Base-by-base conservation (phyloP, 2,113 vertebrate species). In the Panthera leo region DNA sequence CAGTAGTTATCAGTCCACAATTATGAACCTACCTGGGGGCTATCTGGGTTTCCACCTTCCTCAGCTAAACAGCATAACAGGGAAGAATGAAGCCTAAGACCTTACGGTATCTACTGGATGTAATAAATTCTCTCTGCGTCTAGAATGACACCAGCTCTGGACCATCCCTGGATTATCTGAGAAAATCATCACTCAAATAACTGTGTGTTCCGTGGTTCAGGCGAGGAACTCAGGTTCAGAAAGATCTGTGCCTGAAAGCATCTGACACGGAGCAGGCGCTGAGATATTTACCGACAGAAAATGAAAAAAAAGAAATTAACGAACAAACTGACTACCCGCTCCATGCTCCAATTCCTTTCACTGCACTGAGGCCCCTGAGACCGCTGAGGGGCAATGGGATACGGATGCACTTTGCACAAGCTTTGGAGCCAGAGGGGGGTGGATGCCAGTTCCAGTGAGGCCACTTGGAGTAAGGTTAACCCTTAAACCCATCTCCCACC, bases 51-150 rank as follows among this genome's bases (percentile, higher is more conserved):
- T 67, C 70, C 75, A 53, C 45, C 45, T 71, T 91, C 85, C 76
- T 85, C 51, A 68, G 0, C 36, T n/a, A 18, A 85, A 45, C 16
- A 10, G 18, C 42, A 5, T 25, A 42, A 45, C 2, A 34, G 55
- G 34, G 73, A 63, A 71, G 61, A 85, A 63, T 5, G 63, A 75
- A 53, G 86, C 31, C 89, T 14, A 8, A 5, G 21, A 21, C 36
- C 13, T 61, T 53, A 36, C 18, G 12, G 67, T 21, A 21, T 6
- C 71, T n/a, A 6, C 0, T 1, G 39, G 19, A 23, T 29, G 25
- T 10, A 80, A 5, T 0, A 10, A n/a, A 36, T 21, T 53, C 80
- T 75, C 82, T 90, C 45, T 18, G 53, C 16, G 4, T n/a, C 76
- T 23, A n/a, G 80, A 55, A 34, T 5, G 71, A 68, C n/a, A 8